Conservation (phyloP, 2,113 vertebrate genomes). For the Pseudonaja textilis region DNA sequence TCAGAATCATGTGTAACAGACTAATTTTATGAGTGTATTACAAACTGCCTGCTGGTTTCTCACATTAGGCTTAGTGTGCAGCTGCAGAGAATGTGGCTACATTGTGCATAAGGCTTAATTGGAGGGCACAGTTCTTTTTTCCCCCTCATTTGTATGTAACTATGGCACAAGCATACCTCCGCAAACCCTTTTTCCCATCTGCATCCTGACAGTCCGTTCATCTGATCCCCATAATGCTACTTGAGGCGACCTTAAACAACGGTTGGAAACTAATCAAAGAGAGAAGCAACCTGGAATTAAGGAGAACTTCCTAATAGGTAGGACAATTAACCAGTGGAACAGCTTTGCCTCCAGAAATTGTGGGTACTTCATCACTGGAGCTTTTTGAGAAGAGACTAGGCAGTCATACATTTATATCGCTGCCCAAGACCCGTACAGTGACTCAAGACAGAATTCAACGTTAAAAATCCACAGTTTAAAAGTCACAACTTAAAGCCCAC, state of each 20-base stretch:
- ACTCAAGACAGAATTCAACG: no score
- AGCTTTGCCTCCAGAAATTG: no score
- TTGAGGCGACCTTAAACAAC: neutral
- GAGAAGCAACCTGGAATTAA: no score
- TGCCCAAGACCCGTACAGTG: no score
- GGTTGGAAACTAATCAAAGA: no score
- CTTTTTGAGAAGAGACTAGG: no score
- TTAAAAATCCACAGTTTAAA: no score
- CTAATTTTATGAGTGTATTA: neutral
- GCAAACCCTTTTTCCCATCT: neutral
- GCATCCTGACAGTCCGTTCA: neutral
- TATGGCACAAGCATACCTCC: neutral
- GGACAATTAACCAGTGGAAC: no score
- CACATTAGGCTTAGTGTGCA: neutral
- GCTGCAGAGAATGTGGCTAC: neutral
- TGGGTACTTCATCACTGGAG: no score
- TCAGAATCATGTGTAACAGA: neutral
- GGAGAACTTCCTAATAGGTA: no score
- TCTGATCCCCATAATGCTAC: neutral
- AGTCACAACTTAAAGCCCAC: no score
- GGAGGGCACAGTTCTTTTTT: neutral
- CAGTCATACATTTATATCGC: no score
- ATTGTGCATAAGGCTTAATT: neutral
- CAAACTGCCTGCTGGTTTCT: neutral
- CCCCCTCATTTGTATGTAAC: neutral